Percentiles rank a stretch among this genome's conserved stretches.
Evolutionary conservation across 2,113 vertebrate genomes (phyloP).

Genomic region (Podarcis muralis): DNA sequence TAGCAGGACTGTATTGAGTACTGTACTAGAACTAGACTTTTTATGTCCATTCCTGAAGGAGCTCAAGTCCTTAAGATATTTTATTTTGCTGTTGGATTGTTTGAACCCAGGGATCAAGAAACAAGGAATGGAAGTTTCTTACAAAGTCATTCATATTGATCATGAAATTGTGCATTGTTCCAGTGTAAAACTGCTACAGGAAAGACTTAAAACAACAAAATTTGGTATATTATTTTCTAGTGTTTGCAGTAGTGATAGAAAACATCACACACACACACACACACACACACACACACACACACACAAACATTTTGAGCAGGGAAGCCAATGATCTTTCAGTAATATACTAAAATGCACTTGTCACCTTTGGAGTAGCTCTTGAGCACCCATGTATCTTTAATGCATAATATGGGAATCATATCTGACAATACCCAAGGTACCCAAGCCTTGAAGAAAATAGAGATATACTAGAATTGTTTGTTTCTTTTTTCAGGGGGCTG

Average conservation of each 20-base stretch:
- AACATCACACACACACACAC: not conserved
- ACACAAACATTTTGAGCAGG: not conserved
- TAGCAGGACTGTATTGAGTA: slow-evolving; percentile 22
- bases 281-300: not conserved
- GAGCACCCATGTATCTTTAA: not conserved
- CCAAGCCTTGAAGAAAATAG: not conserved
- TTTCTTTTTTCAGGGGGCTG: too few species aligned
- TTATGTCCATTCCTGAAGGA: slow-evolving; percentile 30
- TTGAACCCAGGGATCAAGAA: slow-evolving; percentile 20
- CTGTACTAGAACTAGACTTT: not conserved
- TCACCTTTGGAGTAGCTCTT: not conserved
- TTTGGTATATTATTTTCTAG: slow-evolving; percentile 15
- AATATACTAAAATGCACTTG: not conserved
- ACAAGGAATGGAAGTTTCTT: not conserved
- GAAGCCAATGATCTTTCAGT: not conserved
- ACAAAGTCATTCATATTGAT: slow-evolving; percentile 2
- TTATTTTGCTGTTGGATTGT: slow-evolving; percentile 28
- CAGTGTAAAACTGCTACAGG: not conserved
- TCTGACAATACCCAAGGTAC: too few species aligned
- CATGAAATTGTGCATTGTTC: slow-evolving; percentile 8
- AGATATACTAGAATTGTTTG: not conserved
- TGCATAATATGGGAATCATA: not conserved
- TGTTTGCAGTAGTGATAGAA: slow-evolving; percentile 3
- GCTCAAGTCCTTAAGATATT: not conserved
- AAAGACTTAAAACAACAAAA: not conserved